phyloP scores from a whole-genome alignment of 2,888 invertebrate genomes.

The Parnassius orleans region DNA sequence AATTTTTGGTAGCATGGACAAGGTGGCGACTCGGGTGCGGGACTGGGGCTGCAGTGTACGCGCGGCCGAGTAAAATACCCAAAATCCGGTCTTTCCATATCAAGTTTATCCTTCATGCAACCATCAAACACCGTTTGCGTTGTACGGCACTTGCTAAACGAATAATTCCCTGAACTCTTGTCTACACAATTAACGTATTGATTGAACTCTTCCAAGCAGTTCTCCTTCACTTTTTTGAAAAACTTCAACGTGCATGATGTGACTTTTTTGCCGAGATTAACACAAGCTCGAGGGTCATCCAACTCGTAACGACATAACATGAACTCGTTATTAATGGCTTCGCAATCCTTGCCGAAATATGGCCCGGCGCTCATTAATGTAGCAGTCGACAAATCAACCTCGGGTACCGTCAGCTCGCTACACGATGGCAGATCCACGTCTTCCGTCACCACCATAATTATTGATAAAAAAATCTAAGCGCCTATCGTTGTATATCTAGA shows the following conservation, averaged over 20 bases:
- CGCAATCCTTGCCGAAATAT: conserved; percentile 95
- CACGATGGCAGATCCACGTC: conserved; percentile 87
- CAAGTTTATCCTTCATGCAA: conserved; percentile 89
- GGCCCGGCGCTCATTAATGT: conserved; percentile 92
- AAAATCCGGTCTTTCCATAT: conserved; percentile 87
- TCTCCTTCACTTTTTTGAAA: conserved; percentile 89
- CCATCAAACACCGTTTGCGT: conserved; percentile 91
- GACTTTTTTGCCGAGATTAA: conserved; percentile 92
- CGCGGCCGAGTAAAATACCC: conserved; percentile 90
- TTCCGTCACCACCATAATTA: conserved; percentile 83
- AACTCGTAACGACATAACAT: conserved; percentile 92
- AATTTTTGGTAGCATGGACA: conserved; percentile 78
- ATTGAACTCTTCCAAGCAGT: conserved; percentile 91
- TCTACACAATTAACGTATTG: conserved; percentile 88
- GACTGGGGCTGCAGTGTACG: conserved; percentile 79
- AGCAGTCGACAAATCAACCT: conserved; percentile 88
- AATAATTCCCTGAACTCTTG: conserved; percentile 85
- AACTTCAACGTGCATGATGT: conserved; percentile 92
- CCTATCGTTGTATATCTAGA: not conserved
- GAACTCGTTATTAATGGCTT: conserved; percentile 94
- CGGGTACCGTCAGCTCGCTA: conserved; percentile 90
- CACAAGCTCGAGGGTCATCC: conserved; percentile 90
- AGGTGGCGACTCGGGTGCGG: conserved; percentile 79
- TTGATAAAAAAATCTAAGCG: not conserved
- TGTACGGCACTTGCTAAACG: conserved; percentile 86